These are phyloP conservation scores for Sebastes schlegelii DNA, from an alignment of 2,113 vertebrate species.

Conservation along the genomic window DNA sequence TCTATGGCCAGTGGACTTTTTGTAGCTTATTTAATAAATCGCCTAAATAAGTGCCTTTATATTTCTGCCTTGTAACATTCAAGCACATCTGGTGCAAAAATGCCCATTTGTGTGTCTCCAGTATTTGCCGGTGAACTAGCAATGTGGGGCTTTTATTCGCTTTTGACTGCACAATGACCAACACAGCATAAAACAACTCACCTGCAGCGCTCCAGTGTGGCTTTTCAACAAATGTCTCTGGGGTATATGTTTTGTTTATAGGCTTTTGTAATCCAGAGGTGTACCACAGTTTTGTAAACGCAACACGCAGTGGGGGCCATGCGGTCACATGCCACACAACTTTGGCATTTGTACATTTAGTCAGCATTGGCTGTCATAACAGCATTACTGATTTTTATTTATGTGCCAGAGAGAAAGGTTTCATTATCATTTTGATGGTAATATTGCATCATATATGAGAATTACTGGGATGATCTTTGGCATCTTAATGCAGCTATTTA, in stretches of 20 bases:
- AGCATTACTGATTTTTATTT: not conserved
- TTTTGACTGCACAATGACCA: not conserved
- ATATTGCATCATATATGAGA: not conserved
- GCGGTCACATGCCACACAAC: too few relatives aligned
- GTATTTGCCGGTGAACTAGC: not conserved
- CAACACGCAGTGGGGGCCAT: not conserved
- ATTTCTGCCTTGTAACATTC: not conserved
- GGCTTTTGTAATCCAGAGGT: not conserved
- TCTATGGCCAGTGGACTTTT: not conserved
- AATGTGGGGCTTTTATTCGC: not conserved
- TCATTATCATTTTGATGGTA: not conserved
- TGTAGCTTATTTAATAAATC: not conserved
- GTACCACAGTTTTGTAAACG: not conserved
- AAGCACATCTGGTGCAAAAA: not conserved
- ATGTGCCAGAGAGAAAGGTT: not conserved
- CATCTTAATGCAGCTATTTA: not conserved
- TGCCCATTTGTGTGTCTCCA: not conserved
- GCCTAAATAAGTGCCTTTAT: not conserved
- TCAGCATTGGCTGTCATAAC: not conserved
- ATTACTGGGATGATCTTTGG: not conserved
- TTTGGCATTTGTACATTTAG: not conserved
- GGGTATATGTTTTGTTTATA: not conserved
- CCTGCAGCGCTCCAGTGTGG: not conserved
- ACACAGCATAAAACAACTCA: conserved; percentile 2
- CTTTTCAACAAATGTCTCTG: not conserved